Conservation (phyloP, 23 tunicate species). For the Oikopleura vanhoeffeni region DNA sequence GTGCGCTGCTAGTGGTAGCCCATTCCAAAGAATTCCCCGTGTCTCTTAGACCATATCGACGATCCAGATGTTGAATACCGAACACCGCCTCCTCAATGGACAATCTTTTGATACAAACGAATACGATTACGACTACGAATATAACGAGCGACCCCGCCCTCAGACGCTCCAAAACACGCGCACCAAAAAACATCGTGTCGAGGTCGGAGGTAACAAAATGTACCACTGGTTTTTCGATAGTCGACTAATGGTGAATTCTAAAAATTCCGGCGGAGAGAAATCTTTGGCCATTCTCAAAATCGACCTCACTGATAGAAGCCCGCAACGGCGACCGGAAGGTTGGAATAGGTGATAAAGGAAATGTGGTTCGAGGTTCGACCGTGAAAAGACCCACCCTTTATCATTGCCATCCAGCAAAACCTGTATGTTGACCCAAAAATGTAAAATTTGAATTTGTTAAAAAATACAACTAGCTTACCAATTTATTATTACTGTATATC, state of each 20-base stretch:
- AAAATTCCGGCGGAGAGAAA: no score
- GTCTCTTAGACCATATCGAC: not conserved
- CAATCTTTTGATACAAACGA: not conserved
- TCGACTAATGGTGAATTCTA: no score
- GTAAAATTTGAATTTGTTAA: not conserved
- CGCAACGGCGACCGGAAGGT: not conserved
- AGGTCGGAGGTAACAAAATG: no score
- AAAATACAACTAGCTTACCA: no score
- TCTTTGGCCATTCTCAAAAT: no score
- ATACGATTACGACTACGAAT: not conserved
- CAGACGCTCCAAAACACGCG: no score
- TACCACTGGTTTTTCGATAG: no score
- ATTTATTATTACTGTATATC: not conserved
- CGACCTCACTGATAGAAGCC: not conserved
- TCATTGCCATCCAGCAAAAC: not conserved
- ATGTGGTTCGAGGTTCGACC: not conserved
- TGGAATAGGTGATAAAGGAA: not conserved
- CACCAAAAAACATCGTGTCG: no score
- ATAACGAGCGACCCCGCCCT: no score
- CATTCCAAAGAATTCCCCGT: not conserved
- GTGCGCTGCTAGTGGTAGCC: not conserved
- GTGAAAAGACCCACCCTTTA: not conserved
- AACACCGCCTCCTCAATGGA: not conserved
- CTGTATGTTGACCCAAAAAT: not conserved
- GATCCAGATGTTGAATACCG: slow-evolving; percentile 3